Base-by-base conservation (phyloP, 2,113 vertebrate species). In the Aspiorhynchus laticeps region DNA sequence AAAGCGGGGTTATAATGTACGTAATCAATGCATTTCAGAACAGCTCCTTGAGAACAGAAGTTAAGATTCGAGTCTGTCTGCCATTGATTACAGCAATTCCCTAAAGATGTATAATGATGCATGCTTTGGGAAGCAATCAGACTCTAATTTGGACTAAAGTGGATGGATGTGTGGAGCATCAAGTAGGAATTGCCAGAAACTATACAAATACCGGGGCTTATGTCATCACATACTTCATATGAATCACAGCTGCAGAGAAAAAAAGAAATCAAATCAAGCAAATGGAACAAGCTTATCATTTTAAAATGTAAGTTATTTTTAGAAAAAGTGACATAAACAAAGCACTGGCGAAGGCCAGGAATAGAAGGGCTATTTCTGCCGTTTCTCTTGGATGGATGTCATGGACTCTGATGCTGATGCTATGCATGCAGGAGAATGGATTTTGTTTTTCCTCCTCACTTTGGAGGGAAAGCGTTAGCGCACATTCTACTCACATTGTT, bases 301-400 rank as follows among this genome's bases (percentile, higher is more conserved):
- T 88, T 91, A 91, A 93, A 94, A 95, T 94, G 92, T 86, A 92
- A 85, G 87, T 92, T 82, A 86, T 61, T 90, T 86, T 80, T 86
- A 86, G 91, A 92, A 94, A 95, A 95, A 95, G 95, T 93, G 26
- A 79, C 48, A 51, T 51, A 78, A 56, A 79, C 76, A 79, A 95
- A 94, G 89, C 88, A 84, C 71, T 59, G 5, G 69, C 84, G 90
- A 77, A 69, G 93, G 93, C 93, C 90, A 87, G 95, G 19, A 96
- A 96, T 95, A 96, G 94, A 90, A 90, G 85, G 88, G 91, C 93
- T 95, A 95, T 95, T 96, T 95, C 91, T 89, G 93, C 90, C 93
- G 93, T 95, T 95, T 93, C 92, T 94, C 89, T 95, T 95, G 95
- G 95, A 94, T 74, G 46, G 86, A 65, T 88, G 85, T 83, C 85